Evolutionary conservation across 2,797 vertebrate species (phyloP), one percentile per base, ranked within the genome.

Genomic region (Neosilurus hyrtlii): DNA sequence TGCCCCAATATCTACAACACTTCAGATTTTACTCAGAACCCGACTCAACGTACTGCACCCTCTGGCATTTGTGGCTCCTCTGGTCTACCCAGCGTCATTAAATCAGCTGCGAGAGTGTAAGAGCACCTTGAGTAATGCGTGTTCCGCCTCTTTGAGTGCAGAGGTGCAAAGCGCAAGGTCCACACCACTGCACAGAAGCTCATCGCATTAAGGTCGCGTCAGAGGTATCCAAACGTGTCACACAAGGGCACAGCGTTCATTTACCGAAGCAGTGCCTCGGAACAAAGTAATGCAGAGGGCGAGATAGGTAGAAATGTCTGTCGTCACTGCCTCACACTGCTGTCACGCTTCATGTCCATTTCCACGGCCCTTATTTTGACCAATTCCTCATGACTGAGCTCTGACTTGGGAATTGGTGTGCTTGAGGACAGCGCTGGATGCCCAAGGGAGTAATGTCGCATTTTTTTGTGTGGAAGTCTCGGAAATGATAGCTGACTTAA

Each of bases 181-280:
- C 88, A 89, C 90, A 89, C 90, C 89, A 86, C 75, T 88, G 90
- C 89, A 89, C 89, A n/a, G 80, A 81, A 71, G 88, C 84, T 90
- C 85, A 87, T 87, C 75, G 85, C 83, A 87, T 91, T 88, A 88
- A 86, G 89, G 86, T 83, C 80, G 37, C 75, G 57, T 63, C 68
- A 24, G 83, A 87, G 87, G 88, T 92, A 88, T 85, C 86, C 30
- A 26, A 75, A 75, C 85, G 77, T 85, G 76, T 83, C 79, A 86
- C 81, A 88, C 88, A 30, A 86, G 81, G 85, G 61, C 43, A n/a
- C 81, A 43, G 70, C 77, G 26, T 80, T 79, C 86, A 67, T 82
- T 85, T 84, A 81, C 43, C n/a, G 43, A 80, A 51, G 83, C 83
- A 80, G 83, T 68, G 70, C 62, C 62, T 80, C 8, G 62, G 83